phyloP scores from a whole-genome alignment of 2,113 vertebrate genomes.

The Pituophis catenifer region DNA sequence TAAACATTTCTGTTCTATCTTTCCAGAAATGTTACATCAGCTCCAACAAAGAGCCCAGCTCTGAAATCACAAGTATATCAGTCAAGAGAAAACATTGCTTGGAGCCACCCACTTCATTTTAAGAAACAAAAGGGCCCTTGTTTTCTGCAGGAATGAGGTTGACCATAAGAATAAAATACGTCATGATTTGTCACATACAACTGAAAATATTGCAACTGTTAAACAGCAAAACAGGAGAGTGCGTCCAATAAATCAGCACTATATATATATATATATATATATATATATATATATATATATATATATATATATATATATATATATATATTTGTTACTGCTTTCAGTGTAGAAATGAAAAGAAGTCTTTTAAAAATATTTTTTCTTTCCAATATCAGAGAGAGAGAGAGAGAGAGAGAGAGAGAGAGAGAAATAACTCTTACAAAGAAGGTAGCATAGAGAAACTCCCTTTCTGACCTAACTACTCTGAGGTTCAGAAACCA shows the following conservation, averaged over 20 bases:
- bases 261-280: background rate
- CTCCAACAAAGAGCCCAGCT: background rate
- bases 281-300: background rate
- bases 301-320: background rate
- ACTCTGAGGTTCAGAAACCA: background rate
- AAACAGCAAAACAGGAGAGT: background rate
- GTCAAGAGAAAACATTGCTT: background rate
- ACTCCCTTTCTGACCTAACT: background rate
- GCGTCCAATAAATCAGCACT: background rate
- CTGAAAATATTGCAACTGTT: background rate
- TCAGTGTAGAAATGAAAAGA: background rate
- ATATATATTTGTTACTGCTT: background rate
- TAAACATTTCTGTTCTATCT: background rate
- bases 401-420: no score
- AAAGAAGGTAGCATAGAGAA: background rate
- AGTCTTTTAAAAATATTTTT: background rate
- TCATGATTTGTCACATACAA: background rate
- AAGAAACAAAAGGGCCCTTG: background rate
- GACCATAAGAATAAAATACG: background rate
- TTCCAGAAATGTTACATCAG: background rate
- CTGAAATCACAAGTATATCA: background rate
- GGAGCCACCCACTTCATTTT: background rate
- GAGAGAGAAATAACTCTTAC: background rate
- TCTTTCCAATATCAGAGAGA: no score
- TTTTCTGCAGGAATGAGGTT: background rate